Conservation (phyloP, 2,888 invertebrate species). For the Mythimna vitellina region DNA sequence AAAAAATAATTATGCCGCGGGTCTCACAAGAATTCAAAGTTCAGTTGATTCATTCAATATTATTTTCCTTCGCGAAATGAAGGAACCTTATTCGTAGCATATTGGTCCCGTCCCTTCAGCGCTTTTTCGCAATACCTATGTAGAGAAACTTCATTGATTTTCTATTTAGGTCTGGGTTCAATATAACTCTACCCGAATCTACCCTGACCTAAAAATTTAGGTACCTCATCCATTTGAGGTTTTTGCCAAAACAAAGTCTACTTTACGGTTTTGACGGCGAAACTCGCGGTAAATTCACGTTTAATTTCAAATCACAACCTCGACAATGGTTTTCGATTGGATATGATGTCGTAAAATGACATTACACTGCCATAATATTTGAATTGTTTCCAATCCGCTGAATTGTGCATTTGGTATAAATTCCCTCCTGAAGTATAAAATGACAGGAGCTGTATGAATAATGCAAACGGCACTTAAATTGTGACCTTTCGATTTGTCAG, state of each 20-base stretch:
- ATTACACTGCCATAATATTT: conserved; percentile 10
- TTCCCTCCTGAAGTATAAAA: conserved; percentile 14
- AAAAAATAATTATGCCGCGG: background rate
- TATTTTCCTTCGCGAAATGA: conserved; percentile 7
- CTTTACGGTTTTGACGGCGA: conserved; percentile 30
- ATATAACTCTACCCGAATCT: conserved; percentile 23
- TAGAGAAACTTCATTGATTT: conserved; percentile 40
- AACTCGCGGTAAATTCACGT: conserved; percentile 16
- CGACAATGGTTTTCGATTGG: conserved; percentile 40
- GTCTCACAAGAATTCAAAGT: conserved; percentile 2
- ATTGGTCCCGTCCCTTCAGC: conserved; percentile 23
- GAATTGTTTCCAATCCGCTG: conserved; percentile 11
- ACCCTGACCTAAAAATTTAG: conserved; percentile 46
- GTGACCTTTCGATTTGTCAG: conserved; percentile 22
- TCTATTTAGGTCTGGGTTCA: conserved; percentile 48
- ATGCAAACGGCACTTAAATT: conserved; percentile 24
- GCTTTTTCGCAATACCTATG: conserved; percentile 13
- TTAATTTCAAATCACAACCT: conserved; percentile 41
- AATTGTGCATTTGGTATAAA: conserved; percentile 27
- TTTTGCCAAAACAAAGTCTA: conserved; percentile 36
- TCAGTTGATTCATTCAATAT: conserved; percentile 21
- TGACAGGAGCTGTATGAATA: conserved; percentile 13
- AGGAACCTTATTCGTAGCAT: conserved; percentile 1
- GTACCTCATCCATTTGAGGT: conserved; percentile 8
- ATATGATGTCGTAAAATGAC: conserved; percentile 28